Conservation (phyloP, 1,140 invertebrate species). For the Kradibia gibbosae region DNA sequence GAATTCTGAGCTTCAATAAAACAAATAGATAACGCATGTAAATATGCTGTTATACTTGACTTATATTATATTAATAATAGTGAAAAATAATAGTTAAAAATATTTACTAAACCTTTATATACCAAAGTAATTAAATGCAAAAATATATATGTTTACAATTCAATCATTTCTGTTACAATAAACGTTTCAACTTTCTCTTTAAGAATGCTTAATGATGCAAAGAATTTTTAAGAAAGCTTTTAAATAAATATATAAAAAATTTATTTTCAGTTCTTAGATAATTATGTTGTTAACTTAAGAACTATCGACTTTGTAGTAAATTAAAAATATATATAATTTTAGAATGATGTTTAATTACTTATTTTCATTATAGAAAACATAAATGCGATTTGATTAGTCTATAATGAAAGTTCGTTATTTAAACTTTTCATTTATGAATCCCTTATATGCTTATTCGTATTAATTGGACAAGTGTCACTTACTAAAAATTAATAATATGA, state of each 20-base stretch:
- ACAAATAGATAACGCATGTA: not conserved
- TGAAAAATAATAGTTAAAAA: not conserved
- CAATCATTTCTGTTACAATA: slow-evolving; percentile 12
- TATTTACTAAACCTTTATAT: not conserved
- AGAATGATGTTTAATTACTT: no score
- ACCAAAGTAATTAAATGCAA: not conserved
- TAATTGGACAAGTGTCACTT: no score
- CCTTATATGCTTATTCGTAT: no score
- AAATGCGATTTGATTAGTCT: no score
- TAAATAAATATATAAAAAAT: not conserved
- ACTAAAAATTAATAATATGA: no score
- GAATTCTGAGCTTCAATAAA: no score
- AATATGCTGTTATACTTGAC: slow-evolving; percentile 2
- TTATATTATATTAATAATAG: not conserved
- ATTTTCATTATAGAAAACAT: no score
- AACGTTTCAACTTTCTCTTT: slow-evolving; percentile 33
- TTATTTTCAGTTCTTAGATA: not conserved
- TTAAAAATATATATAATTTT: no score
- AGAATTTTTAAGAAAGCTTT: not conserved
- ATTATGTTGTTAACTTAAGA: no score
- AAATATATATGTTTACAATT: not conserved
- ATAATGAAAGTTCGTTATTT: no score
- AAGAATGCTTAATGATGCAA: slow-evolving; percentile 22
- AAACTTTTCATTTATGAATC: no score
- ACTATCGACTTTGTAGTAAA: no score